Base-by-base conservation (phyloP, 2,888 invertebrate genomes). In the Hipparchia sbordonii region DNA sequence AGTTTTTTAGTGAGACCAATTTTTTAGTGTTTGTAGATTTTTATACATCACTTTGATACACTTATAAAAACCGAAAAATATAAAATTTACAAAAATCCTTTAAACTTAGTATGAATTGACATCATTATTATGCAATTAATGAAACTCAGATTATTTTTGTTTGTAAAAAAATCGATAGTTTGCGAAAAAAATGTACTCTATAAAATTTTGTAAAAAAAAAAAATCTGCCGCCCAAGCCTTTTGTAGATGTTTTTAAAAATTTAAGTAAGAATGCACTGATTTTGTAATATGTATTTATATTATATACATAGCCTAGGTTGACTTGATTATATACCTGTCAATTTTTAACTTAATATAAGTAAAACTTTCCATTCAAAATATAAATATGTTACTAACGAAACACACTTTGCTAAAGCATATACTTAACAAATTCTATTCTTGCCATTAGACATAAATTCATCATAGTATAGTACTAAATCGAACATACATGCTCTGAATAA, bases 1-100 rank as follows among this genome's bases (percentile, higher is more conserved):
- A 77, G 80, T 80, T 82, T 79, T 77, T 77, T 80, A 80, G 78
- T 73, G 71, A 77, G 80, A 79, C 81, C 78, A 80, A 60, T 72
- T 60, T 57, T 63, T 71, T 77, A 79, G 80, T 79, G 72, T 69
- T 77, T 73, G 69, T 74, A 79, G 68, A 66, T 66, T 77, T 71
- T 72, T 76, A 80, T 76, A 68, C 59, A 23, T 45, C 46, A 67
- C 8, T 57, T 65, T 52, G 52, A 65, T 65, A 52, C 13, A 9
- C n/a, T 48, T 46, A 62, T 46, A 62, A 51, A 51, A 48, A 65
- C 52, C 23, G 63, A 51, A 51, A n/a, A 48, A 48, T 10, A 63
- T 23, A 12, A 33, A 23, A 65, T 46, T 46, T 13, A 62, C 8
- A 13, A n/a, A 46, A 62, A 62, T 46, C 12, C 12, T 5, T n/a